Base-by-base conservation (phyloP, 2,113 vertebrate genomes). In the Coptodon rendalli region DNA sequence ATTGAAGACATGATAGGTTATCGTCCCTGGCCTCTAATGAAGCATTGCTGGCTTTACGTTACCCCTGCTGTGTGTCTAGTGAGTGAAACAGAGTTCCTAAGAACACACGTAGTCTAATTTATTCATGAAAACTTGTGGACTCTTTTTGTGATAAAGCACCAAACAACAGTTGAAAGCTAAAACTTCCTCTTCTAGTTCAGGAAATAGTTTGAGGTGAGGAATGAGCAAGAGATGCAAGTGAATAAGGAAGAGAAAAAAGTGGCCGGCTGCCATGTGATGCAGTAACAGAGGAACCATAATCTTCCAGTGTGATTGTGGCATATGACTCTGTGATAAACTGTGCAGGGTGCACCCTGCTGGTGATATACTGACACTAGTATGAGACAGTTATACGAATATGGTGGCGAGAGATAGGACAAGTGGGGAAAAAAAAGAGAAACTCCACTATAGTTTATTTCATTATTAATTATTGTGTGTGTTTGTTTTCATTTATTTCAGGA, bases 1-100 rank as follows among this genome's bases (percentile, higher is more conserved):
- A 96, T 96, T 31, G 95, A 96, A 87, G 95, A 95, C 76, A 96
- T 95, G 95, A 92, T 94, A 11, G 94, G 94, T 22, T 95, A 94
- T 81, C 95, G 95, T 40, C 95, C 94, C 1, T 56, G 80, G 87
- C 88, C 93, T 2, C 1, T 95, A 9, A 96, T 96, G 89, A 96
- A 96, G 86, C 85, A 84, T 53, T 96, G 95, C 63, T 96, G 96
- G 95, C 85, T 92, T 63, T 95, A 94, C 56, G 3, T 96, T 19
- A 96, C 95, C 38, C 96, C 96, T 16, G 48, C 63, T 36, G 83
- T 96, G 59, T 96, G 95, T 87, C 5, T 95, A 89, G 96, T 96
- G 87, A 95, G 95, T 93, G 13, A 43, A 31, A 24, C 11, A 3
- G 17, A 22, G 36, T 40, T 68, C 63, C 19, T 40, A 68, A 68